Base-by-base conservation (phyloP, 2,888 invertebrate genomes). In the Patella pellucida region DNA sequence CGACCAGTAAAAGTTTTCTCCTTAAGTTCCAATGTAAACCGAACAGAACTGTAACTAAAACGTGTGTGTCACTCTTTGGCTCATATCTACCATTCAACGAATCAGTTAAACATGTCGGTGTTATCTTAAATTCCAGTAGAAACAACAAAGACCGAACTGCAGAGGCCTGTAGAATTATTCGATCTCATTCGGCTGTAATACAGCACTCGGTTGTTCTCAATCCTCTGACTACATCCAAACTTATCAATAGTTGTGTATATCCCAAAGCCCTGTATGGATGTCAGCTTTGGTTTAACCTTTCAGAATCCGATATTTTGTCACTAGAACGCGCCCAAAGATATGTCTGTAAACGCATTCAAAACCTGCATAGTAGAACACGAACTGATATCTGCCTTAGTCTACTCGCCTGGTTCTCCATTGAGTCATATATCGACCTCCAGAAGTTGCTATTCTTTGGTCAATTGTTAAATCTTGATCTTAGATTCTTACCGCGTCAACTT, bases 191-290 rank as follows among this genome's bases (percentile, higher is more conserved):
- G n/a, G 23, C 14, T 27, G 12, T 11, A 27, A 3, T 19, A 56
- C 23, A 14, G 52, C 71, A 27, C 19, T 19, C 54, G 52, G n/a
- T 52, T 16, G 27, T 19, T n/a, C 14, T 62, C n/a, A 62, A 62
- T 62, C 62, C 62, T 12, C 62, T 62, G 4, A 62, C 31, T 71
- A n/a, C 19, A 16, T 16, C 62, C 16, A 62, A n/a, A 62, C 7
- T 62, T 19, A n/a, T 62, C 1, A 19, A 62, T 23, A 16, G 19
- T 9, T 62, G 62, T 62, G 62, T 31, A n/a, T n/a, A 56, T n/a
- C 72, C 56, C 11, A 72, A 72, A 52, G n/a, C 4, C 31, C 62
- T 72, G 9, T 72, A 56, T 27, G 62, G 72, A 27, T 72, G 72
- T 54, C 31, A 54, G 31, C 19, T 72, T 31, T 72, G 62, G 72